phyloP scores from a whole-genome alignment of 2,888 invertebrate species.

The Temnothorax rugatulus region DNA sequence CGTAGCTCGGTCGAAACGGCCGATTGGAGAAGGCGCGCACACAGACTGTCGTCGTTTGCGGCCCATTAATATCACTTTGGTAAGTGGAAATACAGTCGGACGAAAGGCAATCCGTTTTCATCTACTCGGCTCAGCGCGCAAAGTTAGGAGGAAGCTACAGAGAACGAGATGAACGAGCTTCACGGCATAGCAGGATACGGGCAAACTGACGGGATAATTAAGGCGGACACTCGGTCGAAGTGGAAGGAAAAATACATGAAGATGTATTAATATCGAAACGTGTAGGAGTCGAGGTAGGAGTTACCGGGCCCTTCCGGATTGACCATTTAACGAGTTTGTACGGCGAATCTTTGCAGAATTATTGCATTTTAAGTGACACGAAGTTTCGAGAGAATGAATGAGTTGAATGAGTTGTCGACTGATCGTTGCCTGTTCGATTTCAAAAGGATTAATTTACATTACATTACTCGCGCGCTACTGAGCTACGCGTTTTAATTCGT shows the following conservation, averaged over 20 bases:
- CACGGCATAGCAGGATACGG: constrained; percentile 44
- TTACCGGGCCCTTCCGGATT: constrained; percentile 3
- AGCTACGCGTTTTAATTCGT: constrained; percentile 62
- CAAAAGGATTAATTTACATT: constrained; percentile 78
- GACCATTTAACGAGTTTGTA: background rate
- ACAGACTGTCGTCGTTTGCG: constrained; percentile 70
- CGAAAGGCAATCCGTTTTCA: constrained; percentile 78
- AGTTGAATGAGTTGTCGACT: background rate
- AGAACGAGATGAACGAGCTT: constrained; percentile 65
- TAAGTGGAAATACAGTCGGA: constrained; percentile 71
- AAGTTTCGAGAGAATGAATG: background rate
- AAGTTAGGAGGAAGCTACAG: constrained; percentile 48
- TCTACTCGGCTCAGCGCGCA: constrained; percentile 66
- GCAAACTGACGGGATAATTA: constrained; percentile 76
- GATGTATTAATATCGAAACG: constrained; percentile 46
- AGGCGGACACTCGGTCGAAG: constrained; percentile 66
- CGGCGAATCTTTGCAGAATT: background rate
- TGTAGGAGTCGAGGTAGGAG: constrained; percentile 26
- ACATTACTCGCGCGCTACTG: constrained; percentile 66
- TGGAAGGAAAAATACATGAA: constrained; percentile 40
- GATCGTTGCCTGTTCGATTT: background rate
- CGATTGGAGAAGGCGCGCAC: constrained; percentile 40
- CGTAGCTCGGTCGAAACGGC: constrained; percentile 41
- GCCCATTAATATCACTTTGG: constrained; percentile 80
- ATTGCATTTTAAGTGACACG: background rate